These are phyloP conservation scores for Gallinago paraguaiae DNA, from an alignment of 2,113 vertebrate genomes.

Conservation along the genomic window DNA sequence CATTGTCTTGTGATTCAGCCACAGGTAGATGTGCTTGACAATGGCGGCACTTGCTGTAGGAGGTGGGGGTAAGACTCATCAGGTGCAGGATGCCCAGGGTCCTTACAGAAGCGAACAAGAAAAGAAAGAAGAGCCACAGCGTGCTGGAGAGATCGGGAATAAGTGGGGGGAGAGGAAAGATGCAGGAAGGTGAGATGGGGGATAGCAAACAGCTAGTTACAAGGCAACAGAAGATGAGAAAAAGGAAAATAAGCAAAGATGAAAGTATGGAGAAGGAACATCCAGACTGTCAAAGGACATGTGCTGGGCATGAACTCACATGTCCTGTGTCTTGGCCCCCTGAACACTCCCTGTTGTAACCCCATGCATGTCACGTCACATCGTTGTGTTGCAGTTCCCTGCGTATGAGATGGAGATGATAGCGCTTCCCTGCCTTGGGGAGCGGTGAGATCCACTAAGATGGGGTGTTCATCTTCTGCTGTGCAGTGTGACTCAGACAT, in stretches of 20 bases:
- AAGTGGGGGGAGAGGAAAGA: not conserved
- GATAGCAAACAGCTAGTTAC: not conserved
- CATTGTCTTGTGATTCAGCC: not conserved
- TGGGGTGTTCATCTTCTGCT: not conserved
- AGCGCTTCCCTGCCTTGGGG: not conserved
- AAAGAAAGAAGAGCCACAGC: not conserved
- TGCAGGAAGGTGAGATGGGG: not conserved
- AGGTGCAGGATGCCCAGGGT: not conserved
- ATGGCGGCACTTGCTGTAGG: not conserved
- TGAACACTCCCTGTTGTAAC: not conserved
- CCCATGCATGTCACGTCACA: not conserved
- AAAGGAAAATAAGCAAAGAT: not conserved
- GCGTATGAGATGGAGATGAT: accelerated
- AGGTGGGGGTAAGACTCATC: not conserved
- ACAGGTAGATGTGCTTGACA: not conserved
- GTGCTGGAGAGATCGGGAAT: not conserved
- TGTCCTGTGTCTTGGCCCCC: not conserved
- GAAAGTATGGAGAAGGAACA: not conserved
- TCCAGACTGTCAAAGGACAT: not conserved
- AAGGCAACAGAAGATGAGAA: not conserved
- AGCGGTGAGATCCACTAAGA: not conserved
- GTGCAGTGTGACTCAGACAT: not conserved
- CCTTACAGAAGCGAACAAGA: not conserved
- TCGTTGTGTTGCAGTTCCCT: not conserved
- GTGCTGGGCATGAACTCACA: not conserved